Percentiles rank a stretch among this genome's conserved stretches.
phyloP scores from a whole-genome alignment of 2,113 vertebrate genomes.

The Recurvirostra avosetta region DNA sequence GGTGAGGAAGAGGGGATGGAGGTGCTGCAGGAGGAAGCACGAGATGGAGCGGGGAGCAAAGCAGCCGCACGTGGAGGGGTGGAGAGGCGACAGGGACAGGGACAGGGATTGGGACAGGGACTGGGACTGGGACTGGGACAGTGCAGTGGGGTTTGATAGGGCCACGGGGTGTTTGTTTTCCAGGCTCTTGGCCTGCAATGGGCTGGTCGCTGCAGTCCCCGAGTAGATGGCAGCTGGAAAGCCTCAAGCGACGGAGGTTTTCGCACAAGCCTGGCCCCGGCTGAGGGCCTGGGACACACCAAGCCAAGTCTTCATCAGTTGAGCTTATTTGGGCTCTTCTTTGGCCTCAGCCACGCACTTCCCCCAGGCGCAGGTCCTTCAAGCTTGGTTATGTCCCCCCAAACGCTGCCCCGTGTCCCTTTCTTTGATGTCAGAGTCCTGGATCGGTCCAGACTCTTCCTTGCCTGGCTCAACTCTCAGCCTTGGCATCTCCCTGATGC shows the following conservation, averaged over 20 bases:
- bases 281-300: background rate
- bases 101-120: background rate
- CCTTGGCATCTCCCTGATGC: background rate
- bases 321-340: background rate
- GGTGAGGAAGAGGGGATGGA: background rate
- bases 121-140: background rate
- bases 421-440: background rate
- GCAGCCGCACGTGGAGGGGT: rapidly evolving
- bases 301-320: background rate
- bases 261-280: background rate
- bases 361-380: background rate
- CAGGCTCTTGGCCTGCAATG: background rate
- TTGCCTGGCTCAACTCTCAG: background rate
- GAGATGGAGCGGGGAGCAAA: background rate
- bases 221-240: background rate
- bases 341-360: background rate
- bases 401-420: rapidly evolving
- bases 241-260: background rate
- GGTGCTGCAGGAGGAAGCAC: background rate
- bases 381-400: background rate
- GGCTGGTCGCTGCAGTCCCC: background rate
- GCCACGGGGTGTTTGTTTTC: background rate
- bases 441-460: background rate
- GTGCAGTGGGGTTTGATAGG: background rate
- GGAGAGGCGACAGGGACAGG: background rate